These are phyloP conservation scores for Poecilus cupreus DNA, from an alignment of 2,888 invertebrate species.

Conservation along the genomic window DNA sequence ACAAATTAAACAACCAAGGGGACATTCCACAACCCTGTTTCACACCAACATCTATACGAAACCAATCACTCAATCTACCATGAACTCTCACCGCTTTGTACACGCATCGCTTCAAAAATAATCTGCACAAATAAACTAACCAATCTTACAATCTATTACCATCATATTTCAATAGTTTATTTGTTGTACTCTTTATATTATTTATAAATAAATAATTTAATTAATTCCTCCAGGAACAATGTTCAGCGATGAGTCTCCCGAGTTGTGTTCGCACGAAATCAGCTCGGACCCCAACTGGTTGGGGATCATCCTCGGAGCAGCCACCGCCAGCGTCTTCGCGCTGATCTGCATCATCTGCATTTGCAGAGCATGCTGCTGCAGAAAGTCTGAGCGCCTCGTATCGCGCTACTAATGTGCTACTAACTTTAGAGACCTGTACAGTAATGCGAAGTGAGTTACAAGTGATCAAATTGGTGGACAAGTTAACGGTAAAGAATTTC, in stretches of 20 bases:
- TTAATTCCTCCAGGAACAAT: no score
- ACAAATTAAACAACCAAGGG: no score
- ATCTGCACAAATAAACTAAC: no score
- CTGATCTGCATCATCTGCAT: constrained; percentile 44
- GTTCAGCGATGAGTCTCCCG: constrained; percentile 84
- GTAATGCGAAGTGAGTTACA: neutral
- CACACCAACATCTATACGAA: no score
- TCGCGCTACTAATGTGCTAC: constrained; percentile 42
- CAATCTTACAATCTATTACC: no score
- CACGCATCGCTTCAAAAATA: no score
- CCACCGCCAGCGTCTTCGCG: constrained; percentile 47
- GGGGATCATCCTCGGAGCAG: constrained; percentile 46
- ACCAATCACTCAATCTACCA: no score
- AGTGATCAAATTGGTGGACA: neutral
- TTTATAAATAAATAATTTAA: no score
- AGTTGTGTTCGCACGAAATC: constrained; percentile 76
- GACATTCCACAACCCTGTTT: no score
- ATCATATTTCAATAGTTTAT: no score
- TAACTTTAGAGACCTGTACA: neutral
- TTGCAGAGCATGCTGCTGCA: constrained; percentile 48
- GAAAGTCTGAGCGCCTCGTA: constrained; percentile 49
- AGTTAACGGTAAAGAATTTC: neutral
- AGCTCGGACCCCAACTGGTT: constrained; percentile 69
- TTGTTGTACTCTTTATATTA: no score
- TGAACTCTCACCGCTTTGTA: no score